Evolutionary conservation across 1,140 invertebrate genomes (phyloP).

Genomic region (Phymastichus coffea): DNA sequence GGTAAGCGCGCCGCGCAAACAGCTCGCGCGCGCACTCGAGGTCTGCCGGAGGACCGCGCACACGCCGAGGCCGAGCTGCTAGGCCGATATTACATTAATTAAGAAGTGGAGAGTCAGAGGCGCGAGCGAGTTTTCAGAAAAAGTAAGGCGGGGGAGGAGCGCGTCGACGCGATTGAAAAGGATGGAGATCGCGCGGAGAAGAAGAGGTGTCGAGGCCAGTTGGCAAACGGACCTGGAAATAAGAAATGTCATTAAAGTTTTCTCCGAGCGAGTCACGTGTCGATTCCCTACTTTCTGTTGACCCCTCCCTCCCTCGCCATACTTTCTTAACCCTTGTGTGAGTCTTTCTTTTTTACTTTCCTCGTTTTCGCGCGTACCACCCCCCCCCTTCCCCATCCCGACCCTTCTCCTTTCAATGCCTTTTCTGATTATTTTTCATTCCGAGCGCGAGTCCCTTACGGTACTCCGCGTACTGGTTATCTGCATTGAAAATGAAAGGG

Average conservation of each 20-base stretch:
- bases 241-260: conserved; percentile 45
- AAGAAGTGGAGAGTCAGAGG: too few relatives aligned
- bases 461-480: conserved; percentile 26
- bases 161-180: too few relatives aligned
- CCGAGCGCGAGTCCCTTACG: conserved; percentile 12
- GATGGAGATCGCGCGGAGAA: conserved; percentile 16
- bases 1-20: too few relatives aligned
- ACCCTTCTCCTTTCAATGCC: background rate
- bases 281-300: conserved; percentile 26
- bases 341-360: background rate
- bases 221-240: conserved; percentile 30
- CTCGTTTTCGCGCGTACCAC: conserved; percentile 3
- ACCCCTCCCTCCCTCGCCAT: background rate
- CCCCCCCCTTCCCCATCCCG: background rate
- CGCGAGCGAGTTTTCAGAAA: conserved; percentile 10
- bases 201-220: conserved; percentile 27
- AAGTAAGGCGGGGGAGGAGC: conserved; percentile 9
- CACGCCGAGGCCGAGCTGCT: too few relatives aligned
- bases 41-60: too few relatives aligned
- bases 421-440: conserved; percentile 39
- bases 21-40: too few relatives aligned
- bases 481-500: conserved; percentile 36
- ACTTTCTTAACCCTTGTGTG: background rate
- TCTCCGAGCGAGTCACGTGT: conserved; percentile 29
- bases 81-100: conserved; percentile 27